These are phyloP conservation scores for Bursaphelenchus mucronatus DNA, from an alignment of 1,140 invertebrate species.

Conservation along the genomic window DNA sequence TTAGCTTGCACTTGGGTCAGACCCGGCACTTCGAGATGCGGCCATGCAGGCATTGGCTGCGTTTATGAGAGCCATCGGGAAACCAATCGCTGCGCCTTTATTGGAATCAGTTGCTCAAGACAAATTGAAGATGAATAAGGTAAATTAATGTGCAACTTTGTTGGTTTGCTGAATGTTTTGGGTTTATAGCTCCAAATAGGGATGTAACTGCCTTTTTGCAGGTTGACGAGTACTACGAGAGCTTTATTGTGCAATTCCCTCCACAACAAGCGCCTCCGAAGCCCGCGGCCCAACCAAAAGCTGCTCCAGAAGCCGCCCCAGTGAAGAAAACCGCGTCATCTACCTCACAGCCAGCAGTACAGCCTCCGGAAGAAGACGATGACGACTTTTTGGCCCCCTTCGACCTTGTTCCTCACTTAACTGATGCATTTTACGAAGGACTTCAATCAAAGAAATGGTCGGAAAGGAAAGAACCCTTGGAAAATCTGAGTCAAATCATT, in stretches of 20 bases:
- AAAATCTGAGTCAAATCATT: constrained; percentile 71
- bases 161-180: too few species aligned
- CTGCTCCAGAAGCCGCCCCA: too few species aligned
- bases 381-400: neutral
- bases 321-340: too few species aligned
- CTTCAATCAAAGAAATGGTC: constrained; percentile 81
- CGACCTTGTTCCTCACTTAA: constrained; percentile 29
- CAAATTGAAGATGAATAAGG: constrained; percentile 81
- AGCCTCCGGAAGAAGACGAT: too few species aligned
- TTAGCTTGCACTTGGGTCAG: constrained; percentile 40
- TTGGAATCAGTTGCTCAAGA: constrained; percentile 76
- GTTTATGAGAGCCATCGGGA: constrained; percentile 86
- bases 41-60: constrained; percentile 79
- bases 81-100: constrained; percentile 80
- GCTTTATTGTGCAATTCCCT: too few species aligned
- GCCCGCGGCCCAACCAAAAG: too few species aligned
- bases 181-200: too few species aligned
- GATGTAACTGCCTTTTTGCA: too few species aligned
- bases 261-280: too few species aligned
- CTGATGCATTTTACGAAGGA: constrained; percentile 19
- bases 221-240: too few species aligned
- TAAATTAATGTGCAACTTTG: constrained; percentile 50
- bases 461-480: constrained; percentile 84
- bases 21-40: constrained; percentile 62
- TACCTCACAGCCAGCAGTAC: too few species aligned